Evolutionary conservation across 1,140 invertebrate species (phyloP).

Genomic region (Penaeus chinensis): DNA sequence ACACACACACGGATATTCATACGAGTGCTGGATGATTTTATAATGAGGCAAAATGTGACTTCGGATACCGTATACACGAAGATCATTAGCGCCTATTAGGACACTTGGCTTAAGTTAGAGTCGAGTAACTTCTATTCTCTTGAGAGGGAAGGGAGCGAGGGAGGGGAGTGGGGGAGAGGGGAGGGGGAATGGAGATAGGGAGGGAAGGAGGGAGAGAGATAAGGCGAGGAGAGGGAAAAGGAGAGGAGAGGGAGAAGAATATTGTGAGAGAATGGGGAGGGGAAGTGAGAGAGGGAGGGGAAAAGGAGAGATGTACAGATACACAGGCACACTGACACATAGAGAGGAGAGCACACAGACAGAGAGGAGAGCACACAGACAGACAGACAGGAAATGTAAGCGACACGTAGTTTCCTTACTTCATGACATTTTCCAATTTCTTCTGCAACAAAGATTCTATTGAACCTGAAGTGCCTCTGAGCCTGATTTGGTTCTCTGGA

Average conservation of each 20-base stretch:
- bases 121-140: neutral
- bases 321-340: neutral
- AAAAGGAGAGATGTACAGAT: neutral
- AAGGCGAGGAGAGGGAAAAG: neutral
- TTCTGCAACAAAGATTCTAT: too few species aligned
- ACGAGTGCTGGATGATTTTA: too few species aligned
- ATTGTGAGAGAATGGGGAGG: neutral
- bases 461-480: too few species aligned
- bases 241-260: too few species aligned
- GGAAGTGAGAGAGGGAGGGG: neutral
- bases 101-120: conserved; percentile 10
- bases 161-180: too few species aligned
- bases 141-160: neutral
- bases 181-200: neutral
- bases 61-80: neutral
- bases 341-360: neutral
- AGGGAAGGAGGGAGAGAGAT: too few species aligned
- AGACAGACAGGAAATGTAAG: conserved; percentile 7
- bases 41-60: too few species aligned
- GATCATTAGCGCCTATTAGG: neutral
- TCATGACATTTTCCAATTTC: too few species aligned
- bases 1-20: too few species aligned
- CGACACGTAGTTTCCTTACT: too few species aligned
- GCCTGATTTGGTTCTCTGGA: too few species aligned
- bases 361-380: conserved; percentile 11